Conservation (phyloP, 2,797 vertebrate species). For the Sebastes taczanowskii region DNA sequence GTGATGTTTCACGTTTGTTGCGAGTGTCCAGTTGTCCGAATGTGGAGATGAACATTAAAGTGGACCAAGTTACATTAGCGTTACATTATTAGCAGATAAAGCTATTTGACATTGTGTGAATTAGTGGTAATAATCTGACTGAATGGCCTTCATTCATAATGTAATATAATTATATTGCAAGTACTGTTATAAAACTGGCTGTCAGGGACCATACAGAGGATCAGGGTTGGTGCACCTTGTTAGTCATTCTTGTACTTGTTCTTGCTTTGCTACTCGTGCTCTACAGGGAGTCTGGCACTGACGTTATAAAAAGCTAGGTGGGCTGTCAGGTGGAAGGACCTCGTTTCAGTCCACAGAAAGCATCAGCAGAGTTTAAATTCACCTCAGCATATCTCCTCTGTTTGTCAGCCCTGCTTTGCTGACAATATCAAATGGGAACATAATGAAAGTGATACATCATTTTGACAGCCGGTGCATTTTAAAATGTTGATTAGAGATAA, state of each 20-base stretch:
- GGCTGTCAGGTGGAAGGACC: neutral
- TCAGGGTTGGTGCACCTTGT: neutral
- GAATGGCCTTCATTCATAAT: neutral
- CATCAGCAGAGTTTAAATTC: conserved; percentile 22
- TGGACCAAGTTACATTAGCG: too few relatives aligned
- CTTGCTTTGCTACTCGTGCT: neutral
- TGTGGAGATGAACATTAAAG: too few relatives aligned
- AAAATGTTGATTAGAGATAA: conserved; percentile 8
- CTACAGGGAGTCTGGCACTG: neutral
- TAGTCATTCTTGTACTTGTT: neutral
- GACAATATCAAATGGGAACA: conserved; percentile 9
- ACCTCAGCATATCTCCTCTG: conserved; percentile 11
- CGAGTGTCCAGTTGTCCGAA: too few relatives aligned
- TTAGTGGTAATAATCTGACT: neutral
- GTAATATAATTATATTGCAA: neutral
- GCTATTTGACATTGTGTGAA: neutral
- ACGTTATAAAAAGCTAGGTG: neutral
- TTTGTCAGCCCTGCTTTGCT: neutral
- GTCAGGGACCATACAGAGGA: neutral
- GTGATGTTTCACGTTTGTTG: too few relatives aligned
- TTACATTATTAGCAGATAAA: neutral
- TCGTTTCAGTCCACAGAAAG: conserved; percentile 2
- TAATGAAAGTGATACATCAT: conserved; percentile 22
- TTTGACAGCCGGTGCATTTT: conserved; percentile 29
- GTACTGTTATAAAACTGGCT: neutral